Percentiles rank a stretch among this genome's conserved stretches.
phyloP scores from a whole-genome alignment of 1,140 invertebrate genomes.

The Babylonia areolata region DNA sequence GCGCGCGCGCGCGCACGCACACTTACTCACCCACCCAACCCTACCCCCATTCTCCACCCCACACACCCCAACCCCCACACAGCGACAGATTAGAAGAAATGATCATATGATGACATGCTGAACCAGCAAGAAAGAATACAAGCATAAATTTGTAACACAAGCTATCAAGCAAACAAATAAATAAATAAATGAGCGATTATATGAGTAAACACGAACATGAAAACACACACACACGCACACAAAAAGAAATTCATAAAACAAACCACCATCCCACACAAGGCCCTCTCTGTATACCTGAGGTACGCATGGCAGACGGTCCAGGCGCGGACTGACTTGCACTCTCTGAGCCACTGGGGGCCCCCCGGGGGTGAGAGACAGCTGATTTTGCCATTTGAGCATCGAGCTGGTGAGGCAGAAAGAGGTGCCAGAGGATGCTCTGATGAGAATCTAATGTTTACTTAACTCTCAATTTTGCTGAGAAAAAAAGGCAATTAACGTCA shows the following conservation, averaged over 20 bases:
- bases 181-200: too few species aligned
- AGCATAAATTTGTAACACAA: too few species aligned
- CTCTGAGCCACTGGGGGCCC: not conserved
- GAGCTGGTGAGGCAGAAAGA: not conserved
- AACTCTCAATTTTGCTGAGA: constrained; percentile 39
- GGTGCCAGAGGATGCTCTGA: constrained; percentile 17
- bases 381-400: constrained; percentile 20
- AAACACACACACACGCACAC: too few species aligned
- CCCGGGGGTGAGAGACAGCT: constrained; percentile 4
- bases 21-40: too few species aligned
- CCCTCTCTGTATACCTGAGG: not conserved
- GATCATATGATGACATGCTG: too few species aligned
- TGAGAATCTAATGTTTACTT: constrained; percentile 39
- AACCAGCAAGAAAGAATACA: too few species aligned
- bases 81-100: too few species aligned
- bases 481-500: constrained; percentile 41
- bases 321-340: not conserved
- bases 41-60: too few species aligned
- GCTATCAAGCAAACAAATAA: not conserved
- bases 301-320: not conserved
- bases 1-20: too few species aligned
- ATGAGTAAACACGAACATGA: too few species aligned
- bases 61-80: too few species aligned
- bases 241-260: not conserved
- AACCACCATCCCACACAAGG: not conserved